Evolutionary conservation across 1,140 invertebrate species (phyloP), one percentile per base, ranked within the genome.

Genomic region (Temnothorax nylanderi): DNA sequence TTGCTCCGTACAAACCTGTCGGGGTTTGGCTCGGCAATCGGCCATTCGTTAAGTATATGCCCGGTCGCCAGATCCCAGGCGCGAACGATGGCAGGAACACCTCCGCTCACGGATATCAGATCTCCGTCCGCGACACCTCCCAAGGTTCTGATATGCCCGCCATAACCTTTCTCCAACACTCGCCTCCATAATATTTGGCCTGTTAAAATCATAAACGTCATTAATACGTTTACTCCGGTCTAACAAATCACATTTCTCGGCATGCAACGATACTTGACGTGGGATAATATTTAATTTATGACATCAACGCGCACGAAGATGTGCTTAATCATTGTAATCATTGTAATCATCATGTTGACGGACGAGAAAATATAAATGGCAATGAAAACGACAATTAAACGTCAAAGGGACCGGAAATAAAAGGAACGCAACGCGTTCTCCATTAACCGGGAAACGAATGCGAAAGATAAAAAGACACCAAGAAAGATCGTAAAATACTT

Each of bases 181-280:
- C 98, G 97, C 77, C 98, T 96, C 98, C 98, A 99, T 90, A 98
- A 93, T 90, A 98, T 96, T 92, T 98, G 96, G 77, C 97, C 97
- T 97, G 87, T 69, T 85, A 6, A 86, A 65, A 77, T 41, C 67
- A n/a, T 0, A 81, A 37, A 62, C 32, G 18, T 67, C 2, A 8
- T 49, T 8, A 56, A 72, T 65, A 72, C 3, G 34, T 86, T 32
- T 64, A 34, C 6, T 51, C 37, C 26, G 18, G 18, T 26, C 32
- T 21, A 47, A n/a, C 13, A n/a, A 49, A 49, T 47, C 16, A 13
- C 21, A 44, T 26, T 32, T 49, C 44, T 32, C 16, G 2, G 21
- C 26, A 21, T 2, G 13, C 18, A 51, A 78, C 34, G 11, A 32
- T 49, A 21, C 37, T 21, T 11, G 18, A 0, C 18, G 10, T 13